A percentile compares a stretch with the other conserved stretches of the same genome.
Conservation (phyloP, 2,113 vertebrate genomes). For the Burhinus bistriatus region DNA sequence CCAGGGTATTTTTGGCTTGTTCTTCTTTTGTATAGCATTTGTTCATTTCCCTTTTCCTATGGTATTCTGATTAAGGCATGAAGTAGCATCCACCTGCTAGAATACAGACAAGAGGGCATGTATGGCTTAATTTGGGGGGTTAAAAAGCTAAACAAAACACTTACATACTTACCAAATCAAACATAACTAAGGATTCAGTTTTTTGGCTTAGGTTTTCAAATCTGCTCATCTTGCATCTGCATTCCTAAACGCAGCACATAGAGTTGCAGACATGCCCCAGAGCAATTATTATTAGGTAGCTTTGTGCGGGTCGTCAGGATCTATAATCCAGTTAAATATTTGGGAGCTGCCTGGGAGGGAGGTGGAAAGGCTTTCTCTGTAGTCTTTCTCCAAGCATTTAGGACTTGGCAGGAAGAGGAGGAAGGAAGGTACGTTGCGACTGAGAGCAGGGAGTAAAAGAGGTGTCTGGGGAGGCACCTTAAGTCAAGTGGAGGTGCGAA, state of each 20-base stretch:
- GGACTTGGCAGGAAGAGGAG: neutral
- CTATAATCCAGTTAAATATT: neutral
- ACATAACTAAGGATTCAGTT: neutral
- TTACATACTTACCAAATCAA: neutral
- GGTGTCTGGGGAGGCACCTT: neutral
- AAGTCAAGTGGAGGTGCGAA: neutral
- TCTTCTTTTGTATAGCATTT: neutral
- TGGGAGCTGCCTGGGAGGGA: neutral
- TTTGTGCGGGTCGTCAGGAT: neutral
- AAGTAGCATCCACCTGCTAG: neutral
- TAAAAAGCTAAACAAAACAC: neutral
- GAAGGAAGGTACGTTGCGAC: fast-evolving
- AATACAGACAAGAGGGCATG: neutral
- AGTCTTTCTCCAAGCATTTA: neutral
- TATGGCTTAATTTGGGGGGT: neutral
- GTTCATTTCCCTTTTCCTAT: neutral
- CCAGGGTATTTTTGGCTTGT: neutral
- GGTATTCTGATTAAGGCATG: neutral
- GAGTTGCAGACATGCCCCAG: fast-evolving
- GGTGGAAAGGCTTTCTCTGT: neutral
- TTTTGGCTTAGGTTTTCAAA: neutral
- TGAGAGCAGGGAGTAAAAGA: neutral
- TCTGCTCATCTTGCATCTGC: neutral
- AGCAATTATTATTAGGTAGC: neutral
- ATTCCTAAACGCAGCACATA: neutral